Percentiles rank a stretch among this genome's conserved stretches.
phyloP scores from a whole-genome alignment of 2,888 invertebrate species.

The Omphaloscelis lunosa region DNA sequence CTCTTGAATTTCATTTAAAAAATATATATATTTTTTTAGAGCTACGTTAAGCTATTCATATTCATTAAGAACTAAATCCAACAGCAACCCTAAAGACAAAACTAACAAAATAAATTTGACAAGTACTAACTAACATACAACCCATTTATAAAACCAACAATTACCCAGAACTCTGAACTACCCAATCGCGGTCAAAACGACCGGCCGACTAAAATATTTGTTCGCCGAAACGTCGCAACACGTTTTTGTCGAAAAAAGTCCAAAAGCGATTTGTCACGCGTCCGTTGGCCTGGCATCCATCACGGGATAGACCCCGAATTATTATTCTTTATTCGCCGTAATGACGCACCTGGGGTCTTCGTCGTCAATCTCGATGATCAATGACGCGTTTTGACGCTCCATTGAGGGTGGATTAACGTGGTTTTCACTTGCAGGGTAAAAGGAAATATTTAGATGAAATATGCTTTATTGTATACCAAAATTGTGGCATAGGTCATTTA shows the following conservation, averaged over 20 bases:
- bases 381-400: conserved; percentile 53
- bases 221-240: conserved; percentile 24
- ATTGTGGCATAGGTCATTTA: neutral
- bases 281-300: conserved; percentile 59
- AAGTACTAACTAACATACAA: neutral
- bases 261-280: conserved; percentile 63
- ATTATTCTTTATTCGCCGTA: conserved; percentile 64
- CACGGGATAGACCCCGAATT: conserved; percentile 61
- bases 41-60: neutral
- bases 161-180: conserved; percentile 29
- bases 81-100: neutral
- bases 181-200: conserved; percentile 48
- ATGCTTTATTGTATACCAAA: neutral
- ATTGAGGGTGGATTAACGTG: conserved; percentile 53
- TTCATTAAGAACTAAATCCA: neutral
- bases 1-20: neutral
- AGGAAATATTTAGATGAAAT: conserved; percentile 3
- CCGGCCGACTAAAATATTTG: conserved; percentile 46
- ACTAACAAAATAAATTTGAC: neutral
- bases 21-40: too few species aligned
- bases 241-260: conserved; percentile 56
- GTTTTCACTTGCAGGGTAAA: conserved; percentile 31
- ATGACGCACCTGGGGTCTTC: conserved; percentile 61
- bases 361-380: conserved; percentile 61
- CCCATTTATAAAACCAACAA: conserved; percentile 35